Conservation (phyloP, 2,888 invertebrate species). For the Chrysolina haemoptera region DNA sequence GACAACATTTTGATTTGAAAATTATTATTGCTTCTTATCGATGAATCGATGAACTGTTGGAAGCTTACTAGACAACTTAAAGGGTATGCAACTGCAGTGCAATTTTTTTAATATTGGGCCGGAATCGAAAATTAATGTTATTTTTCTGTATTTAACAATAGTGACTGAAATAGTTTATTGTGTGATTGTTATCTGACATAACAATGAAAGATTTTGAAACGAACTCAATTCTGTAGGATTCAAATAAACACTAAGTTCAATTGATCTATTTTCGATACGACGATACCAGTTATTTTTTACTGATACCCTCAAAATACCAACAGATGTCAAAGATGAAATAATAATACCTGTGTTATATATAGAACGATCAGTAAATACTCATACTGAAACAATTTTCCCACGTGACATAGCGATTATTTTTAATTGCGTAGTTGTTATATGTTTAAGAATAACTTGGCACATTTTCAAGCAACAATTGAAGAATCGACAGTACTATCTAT, state of each 20-base stretch:
- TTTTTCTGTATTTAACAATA: too few relatives aligned
- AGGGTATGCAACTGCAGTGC: too few relatives aligned
- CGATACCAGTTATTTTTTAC: neutral
- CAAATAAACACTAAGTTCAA: neutral
- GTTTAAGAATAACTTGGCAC: neutral
- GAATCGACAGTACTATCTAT: neutral
- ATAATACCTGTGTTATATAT: neutral
- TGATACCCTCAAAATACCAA: neutral
- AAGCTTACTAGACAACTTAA: too few relatives aligned
- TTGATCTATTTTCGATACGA: neutral
- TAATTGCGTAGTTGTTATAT: neutral
- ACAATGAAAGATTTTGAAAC: neutral
- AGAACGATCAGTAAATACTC: neutral
- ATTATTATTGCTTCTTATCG: too few relatives aligned
- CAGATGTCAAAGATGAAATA: neutral
- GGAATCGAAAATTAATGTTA: too few relatives aligned
- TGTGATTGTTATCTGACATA: too few relatives aligned
- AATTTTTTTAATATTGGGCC: too few relatives aligned
- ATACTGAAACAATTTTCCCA: neutral
- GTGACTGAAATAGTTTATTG: too few relatives aligned
- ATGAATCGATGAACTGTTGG: too few relatives aligned
- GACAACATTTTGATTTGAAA: neutral
- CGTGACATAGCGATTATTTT: too few relatives aligned
- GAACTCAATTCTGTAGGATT: neutral
- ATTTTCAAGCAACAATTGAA: neutral